Conservation (phyloP, 1,140 invertebrate genomes). For the Acromyrmex heyeri region DNA sequence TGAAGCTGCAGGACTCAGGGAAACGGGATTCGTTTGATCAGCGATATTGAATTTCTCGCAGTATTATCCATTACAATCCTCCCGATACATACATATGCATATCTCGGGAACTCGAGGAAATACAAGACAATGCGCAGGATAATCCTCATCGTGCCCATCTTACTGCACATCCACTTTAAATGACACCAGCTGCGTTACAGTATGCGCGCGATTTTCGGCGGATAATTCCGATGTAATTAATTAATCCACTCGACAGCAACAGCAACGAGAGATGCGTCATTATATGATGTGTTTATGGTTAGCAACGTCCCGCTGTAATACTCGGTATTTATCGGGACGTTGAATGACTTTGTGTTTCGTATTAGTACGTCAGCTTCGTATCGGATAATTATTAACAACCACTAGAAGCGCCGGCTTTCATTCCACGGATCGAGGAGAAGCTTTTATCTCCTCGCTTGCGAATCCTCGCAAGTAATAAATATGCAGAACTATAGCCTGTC, state of each 20-base stretch:
- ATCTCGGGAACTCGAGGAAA: background rate
- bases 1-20: background rate
- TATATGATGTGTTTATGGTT: slow-evolving; percentile 30
- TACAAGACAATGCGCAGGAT: slow-evolving; percentile 28
- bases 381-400: background rate
- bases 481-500: background rate
- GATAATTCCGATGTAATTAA: slow-evolving; percentile 32
- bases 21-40: slow-evolving; percentile 36
- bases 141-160: too few species aligned
- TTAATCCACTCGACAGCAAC: slow-evolving; percentile 31
- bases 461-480: slow-evolving; percentile 40
- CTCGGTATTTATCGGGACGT: background rate
- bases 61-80: slow-evolving; percentile 44
- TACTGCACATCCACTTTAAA: slow-evolving; percentile 47
- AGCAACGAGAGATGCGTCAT: slow-evolving; percentile 13
- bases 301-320: background rate
- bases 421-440: background rate
- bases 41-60: slow-evolving; percentile 41
- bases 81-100: background rate
- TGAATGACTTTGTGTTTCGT: background rate
- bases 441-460: background rate
- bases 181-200: slow-evolving; percentile 24
- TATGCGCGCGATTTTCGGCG: slow-evolving; percentile 35
- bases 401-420: background rate
- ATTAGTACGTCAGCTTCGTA: background rate